These are phyloP conservation scores for Andinoacara biseriatus DNA, from an alignment of 2,113 vertebrate genomes.

Conservation along the genomic window DNA sequence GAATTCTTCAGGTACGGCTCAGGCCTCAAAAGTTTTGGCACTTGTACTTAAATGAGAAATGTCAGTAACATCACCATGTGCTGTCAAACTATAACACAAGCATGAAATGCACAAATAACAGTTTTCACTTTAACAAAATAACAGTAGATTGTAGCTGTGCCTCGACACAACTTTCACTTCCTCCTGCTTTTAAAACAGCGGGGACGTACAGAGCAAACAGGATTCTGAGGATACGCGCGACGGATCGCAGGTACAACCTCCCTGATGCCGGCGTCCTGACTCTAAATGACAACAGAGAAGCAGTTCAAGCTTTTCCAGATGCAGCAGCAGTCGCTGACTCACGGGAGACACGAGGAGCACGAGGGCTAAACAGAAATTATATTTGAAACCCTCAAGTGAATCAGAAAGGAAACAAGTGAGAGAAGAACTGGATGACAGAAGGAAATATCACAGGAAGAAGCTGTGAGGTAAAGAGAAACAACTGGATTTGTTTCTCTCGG, in stretches of 20 bases:
- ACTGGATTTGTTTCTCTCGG: not conserved
- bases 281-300: not conserved
- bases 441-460: not conserved
- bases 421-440: not conserved
- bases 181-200: not conserved
- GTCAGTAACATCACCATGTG: not conserved
- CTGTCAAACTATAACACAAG: conserved; percentile 1
- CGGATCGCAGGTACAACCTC: not conserved
- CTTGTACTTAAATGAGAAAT: conserved; percentile 1
- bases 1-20: not conserved
- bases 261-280: not conserved
- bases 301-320: not conserved
- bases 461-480: not conserved
- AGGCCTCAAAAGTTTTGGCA: not conserved
- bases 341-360: not conserved
- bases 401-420: not conserved
- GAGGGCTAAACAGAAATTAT: not conserved
- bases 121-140: not conserved
- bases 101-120: not conserved
- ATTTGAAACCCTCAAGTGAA: not conserved
- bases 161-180: not conserved
- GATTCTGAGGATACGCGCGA: not conserved
- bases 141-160: not conserved
- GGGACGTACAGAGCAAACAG: not conserved
- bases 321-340: not conserved